Evolutionary conservation across 1,140 invertebrate genomes (phyloP).

Genomic region (Caenorhabditis inopinata): DNA sequence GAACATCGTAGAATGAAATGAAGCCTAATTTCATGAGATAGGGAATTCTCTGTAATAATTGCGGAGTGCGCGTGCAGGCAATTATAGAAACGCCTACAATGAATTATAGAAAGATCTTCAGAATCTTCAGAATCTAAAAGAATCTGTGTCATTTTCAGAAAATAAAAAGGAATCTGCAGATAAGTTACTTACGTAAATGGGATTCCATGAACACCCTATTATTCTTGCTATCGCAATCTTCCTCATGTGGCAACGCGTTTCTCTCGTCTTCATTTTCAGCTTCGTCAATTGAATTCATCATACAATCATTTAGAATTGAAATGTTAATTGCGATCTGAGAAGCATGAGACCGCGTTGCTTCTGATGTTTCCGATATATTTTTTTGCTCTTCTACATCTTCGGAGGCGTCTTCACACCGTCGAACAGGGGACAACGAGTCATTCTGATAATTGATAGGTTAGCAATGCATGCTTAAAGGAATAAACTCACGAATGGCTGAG

Average conservation of each 20-base stretch:
- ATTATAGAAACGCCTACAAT: too few species aligned
- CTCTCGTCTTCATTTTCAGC: neutral
- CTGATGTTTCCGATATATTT: neutral
- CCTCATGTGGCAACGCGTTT: too few species aligned
- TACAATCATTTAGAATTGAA: constrained; percentile 16
- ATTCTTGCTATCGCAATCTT: neutral
- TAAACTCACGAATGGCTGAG: neutral
- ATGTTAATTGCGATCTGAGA: constrained; percentile 17
- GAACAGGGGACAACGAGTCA: neutral
- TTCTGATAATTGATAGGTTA: neutral
- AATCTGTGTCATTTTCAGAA: too few species aligned
- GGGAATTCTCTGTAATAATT: too few species aligned
- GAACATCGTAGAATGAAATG: too few species aligned
- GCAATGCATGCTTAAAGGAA: neutral
- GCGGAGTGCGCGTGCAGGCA: too few species aligned
- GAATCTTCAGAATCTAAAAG: too few species aligned
- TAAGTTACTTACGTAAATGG: neutral
- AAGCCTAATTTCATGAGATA: too few species aligned
- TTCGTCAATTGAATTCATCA: constrained; percentile 13
- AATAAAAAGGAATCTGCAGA: too few species aligned
- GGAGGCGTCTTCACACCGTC: neutral
- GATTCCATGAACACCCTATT: too few species aligned
- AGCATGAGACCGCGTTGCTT: neutral
- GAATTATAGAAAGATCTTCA: too few species aligned
- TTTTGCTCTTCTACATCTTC: neutral